phyloP scores from a whole-genome alignment of 2,797 vertebrate species.

The Lutjanus campechanus region DNA sequence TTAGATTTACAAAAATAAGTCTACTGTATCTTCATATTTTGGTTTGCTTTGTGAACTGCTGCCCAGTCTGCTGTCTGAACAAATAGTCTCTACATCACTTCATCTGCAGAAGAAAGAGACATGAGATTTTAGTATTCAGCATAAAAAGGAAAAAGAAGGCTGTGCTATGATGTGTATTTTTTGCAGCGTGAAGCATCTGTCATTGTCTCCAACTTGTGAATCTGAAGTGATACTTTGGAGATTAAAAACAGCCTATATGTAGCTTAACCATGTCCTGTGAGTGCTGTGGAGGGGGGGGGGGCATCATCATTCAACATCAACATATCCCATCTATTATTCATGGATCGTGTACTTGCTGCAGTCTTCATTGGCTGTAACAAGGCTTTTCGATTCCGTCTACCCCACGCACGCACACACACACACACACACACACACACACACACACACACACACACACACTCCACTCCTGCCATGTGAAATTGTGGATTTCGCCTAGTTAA shows the following conservation, averaged over 20 bases:
- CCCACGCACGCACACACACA: conserved; percentile 2
- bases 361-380: conserved; percentile 63
- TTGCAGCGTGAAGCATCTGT: conserved; percentile 16
- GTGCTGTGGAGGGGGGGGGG: background rate
- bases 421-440: conserved; percentile 6
- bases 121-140: conserved; percentile 10
- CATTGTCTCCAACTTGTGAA: background rate
- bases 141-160: background rate
- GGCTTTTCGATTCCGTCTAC: conserved; percentile 52
- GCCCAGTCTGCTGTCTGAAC: background rate
- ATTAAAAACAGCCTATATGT: conserved; percentile 27
- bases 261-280: conserved; percentile 10
- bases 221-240: conserved; percentile 30
- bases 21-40: background rate
- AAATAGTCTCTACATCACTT: background rate
- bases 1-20: background rate
- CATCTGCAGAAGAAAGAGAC: background rate
- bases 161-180: conserved; percentile 26
- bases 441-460: conserved; percentile 15
- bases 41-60: background rate
- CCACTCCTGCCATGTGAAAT: conserved; percentile 55
- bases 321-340: conserved; percentile 71
- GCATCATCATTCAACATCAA: conserved; percentile 37
- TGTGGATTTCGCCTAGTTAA: conserved; percentile 70
- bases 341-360: conserved; percentile 44